Percentiles rank a stretch among this genome's conserved stretches.
Conservation (phyloP, 2,113 vertebrate species). For the Corvus cornix region DNA sequence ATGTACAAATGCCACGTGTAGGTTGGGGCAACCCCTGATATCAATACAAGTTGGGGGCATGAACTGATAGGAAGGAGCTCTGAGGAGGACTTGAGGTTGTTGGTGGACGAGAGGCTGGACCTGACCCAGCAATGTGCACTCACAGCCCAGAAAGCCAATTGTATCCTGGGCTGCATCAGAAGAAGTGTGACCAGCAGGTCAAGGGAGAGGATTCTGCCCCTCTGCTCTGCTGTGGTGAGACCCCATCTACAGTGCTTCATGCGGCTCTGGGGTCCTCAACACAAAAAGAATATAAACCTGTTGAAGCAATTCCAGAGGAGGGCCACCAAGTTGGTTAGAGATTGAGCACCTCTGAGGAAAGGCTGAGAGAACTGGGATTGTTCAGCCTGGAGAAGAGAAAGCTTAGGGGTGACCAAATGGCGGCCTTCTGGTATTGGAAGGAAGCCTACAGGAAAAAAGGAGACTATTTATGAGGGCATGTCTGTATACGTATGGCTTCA, state of each 20-base stretch:
- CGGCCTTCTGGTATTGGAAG: not conserved
- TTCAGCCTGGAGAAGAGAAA: not conserved
- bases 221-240: not conserved
- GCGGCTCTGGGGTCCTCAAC: not conserved
- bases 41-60: no score
- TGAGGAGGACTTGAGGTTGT: not conserved
- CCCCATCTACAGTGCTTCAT: not conserved
- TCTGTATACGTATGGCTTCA: not conserved
- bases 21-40: accelerated
- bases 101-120: not conserved
- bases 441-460: not conserved
- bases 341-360: not conserved
- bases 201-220: not conserved
- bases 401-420: accelerated
- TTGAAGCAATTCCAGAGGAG: not conserved
- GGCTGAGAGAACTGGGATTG: not conserved
- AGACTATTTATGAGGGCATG: not conserved
- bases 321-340: not conserved
- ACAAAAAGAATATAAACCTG: not conserved
- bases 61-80: not conserved
- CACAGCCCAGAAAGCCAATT: not conserved
- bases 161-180: not conserved
- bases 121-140: not conserved
- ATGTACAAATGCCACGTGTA: not conserved
- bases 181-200: not conserved